Conservation (phyloP, 2,113 vertebrate species). For the Tenebrosternarchus preto region DNA sequence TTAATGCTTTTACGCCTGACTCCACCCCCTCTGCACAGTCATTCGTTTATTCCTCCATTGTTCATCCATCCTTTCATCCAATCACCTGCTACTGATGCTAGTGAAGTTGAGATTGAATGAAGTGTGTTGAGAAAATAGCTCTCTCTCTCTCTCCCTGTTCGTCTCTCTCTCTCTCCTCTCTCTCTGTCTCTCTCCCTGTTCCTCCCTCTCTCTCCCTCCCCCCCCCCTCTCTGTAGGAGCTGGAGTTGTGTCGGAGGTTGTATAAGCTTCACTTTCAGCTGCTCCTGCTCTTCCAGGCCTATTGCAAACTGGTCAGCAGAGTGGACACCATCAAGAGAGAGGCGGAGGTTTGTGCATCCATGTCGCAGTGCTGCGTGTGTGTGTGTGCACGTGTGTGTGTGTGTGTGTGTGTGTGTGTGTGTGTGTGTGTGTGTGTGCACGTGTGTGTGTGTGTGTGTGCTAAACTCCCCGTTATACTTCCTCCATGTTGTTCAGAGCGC, state of each 20-base stretch:
- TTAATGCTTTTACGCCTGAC: conserved; percentile 67
- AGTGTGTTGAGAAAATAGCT: not conserved
- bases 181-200: no score
- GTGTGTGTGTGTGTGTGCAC: not conserved
- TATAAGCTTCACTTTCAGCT: conserved; percentile 98
- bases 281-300: conserved; percentile 96
- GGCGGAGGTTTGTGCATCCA: conserved; percentile 85
- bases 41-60: conserved; percentile 18
- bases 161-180: no score
- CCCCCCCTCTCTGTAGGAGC: conserved; percentile 78
- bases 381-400: not conserved
- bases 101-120: not conserved
- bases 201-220: not conserved
- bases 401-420: not conserved
- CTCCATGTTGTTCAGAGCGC: no score
- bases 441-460: not conserved
- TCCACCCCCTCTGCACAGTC: conserved; percentile 48
- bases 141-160: no score
- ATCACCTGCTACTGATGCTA: conserved; percentile 48
- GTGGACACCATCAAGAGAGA: conserved; percentile 92
- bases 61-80: conserved; percentile 40
- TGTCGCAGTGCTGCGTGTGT: conserved; percentile 1
- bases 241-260: conserved; percentile 93
- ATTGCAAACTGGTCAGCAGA: conserved; percentile 94
- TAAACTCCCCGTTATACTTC: no score